Conservation (phyloP, 2,797 vertebrate species). For the Pangasius macronema region DNA sequence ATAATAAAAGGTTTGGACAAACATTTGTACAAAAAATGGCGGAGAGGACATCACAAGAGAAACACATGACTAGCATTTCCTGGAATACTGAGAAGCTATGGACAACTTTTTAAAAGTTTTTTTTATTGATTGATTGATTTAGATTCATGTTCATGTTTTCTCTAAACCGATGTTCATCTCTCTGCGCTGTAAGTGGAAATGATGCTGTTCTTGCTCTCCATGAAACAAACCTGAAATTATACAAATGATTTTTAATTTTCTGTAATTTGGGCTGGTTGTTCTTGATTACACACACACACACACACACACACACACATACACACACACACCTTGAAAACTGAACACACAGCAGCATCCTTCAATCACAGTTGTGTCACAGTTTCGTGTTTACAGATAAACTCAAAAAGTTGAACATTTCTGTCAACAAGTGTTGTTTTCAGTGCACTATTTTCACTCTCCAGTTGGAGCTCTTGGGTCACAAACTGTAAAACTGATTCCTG, state of each 20-base stretch:
- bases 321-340: background rate
- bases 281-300: background rate
- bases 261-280: background rate
- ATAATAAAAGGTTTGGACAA: background rate
- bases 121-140: background rate
- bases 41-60: background rate
- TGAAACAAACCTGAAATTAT: background rate
- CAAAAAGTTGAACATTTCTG: background rate
- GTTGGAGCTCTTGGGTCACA: background rate
- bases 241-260: background rate
- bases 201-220: background rate
- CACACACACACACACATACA: constrained; percentile 12
- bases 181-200: background rate
- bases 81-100: background rate
- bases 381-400: background rate
- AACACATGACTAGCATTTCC: background rate
- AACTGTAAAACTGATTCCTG: background rate
- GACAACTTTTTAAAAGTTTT: background rate
- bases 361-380: background rate
- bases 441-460: background rate
- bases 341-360: background rate
- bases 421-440: background rate
- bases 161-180: background rate
- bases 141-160: background rate
- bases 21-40: background rate